Percentiles rank a stretch among this genome's conserved stretches.
Evolutionary conservation across 2,797 vertebrate species (phyloP).

Genomic region (Xenentodon cancila): DNA sequence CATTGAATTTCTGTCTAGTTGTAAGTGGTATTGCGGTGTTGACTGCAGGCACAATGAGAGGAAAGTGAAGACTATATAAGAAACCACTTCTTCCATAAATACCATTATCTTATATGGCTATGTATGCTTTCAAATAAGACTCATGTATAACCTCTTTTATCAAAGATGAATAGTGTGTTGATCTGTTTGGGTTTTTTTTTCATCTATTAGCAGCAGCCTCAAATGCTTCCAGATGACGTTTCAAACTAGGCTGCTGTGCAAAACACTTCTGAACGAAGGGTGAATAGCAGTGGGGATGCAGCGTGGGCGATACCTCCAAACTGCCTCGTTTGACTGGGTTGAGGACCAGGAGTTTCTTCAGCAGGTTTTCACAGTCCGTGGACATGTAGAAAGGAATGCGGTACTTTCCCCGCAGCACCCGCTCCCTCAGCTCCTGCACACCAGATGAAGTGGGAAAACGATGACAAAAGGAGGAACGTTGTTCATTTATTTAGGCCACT

Average conservation of each 20-base stretch:
- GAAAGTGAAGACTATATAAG: slow-evolving; percentile 30
- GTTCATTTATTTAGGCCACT: not conserved
- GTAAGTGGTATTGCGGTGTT: slow-evolving; percentile 28
- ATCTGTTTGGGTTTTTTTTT: no score
- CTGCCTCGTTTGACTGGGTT: slow-evolving; percentile 95
- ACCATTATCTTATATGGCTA: no score
- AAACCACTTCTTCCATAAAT: slow-evolving; percentile 8
- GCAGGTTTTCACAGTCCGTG: slow-evolving; percentile 98
- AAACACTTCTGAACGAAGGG: slow-evolving; percentile 10
- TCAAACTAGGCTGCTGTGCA: not conserved
- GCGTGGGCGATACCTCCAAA: slow-evolving; percentile 86
- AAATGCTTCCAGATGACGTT: slow-evolving; percentile 7
- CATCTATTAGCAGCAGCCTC: slow-evolving; percentile 32
- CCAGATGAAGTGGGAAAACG: slow-evolving; percentile 8
- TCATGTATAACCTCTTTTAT: no score
- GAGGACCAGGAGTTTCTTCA: slow-evolving; percentile 94
- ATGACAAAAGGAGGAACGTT: not conserved
- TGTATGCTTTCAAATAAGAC: no score
- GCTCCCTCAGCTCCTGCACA: slow-evolving; percentile 91
- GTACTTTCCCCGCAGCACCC: slow-evolving; percentile 94
- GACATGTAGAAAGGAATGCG: slow-evolving; percentile 99
- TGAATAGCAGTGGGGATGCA: slow-evolving; percentile 5
- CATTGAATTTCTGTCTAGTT: slow-evolving; percentile 47
- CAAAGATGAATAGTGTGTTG: not conserved
- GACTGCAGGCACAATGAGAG: slow-evolving; percentile 22